Evolutionary conservation across 2,113 vertebrate genomes (phyloP).

Genomic region (Ceyx margarethae): DNA sequence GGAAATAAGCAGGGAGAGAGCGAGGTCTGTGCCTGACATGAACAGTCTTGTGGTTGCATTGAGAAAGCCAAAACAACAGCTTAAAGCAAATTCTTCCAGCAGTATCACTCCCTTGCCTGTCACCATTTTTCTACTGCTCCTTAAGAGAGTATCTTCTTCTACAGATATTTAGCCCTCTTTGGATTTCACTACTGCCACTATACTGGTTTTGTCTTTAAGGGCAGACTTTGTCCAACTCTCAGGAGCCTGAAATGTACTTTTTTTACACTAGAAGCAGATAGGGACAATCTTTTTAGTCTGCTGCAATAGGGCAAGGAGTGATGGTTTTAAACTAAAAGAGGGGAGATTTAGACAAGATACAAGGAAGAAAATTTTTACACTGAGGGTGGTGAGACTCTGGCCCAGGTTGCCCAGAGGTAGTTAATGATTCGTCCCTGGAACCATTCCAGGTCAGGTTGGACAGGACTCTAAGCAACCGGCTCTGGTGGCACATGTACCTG

Average conservation of each 20-base stretch:
- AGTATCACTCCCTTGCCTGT: neutral
- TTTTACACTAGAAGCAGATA: neutral
- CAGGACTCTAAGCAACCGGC: neutral
- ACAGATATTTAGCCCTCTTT: neutral
- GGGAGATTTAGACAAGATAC: neutral
- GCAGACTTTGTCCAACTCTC: neutral
- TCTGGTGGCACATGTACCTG: neutral
- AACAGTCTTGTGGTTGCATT: conserved; percentile 8
- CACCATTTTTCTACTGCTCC: neutral
- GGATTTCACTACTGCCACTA: neutral
- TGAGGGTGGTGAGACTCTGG: neutral
- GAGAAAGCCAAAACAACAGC: conserved; percentile 14
- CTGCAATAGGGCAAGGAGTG: neutral
- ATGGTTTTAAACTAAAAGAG: neutral
- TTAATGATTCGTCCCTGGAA: neutral
- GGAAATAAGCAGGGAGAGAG: conserved; percentile 34
- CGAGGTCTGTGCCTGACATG: neutral
- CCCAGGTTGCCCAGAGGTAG: neutral
- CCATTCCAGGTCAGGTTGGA: neutral
- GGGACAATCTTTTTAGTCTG: neutral
- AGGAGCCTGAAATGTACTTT: neutral
- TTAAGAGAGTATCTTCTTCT: neutral
- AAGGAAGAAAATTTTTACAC: neutral
- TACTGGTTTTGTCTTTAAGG: neutral
- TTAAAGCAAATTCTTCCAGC: neutral